Evolutionary conservation across 2,113 vertebrate genomes (phyloP), one percentile per base, ranked within the genome.

Genomic region (Opisthocomus hoazin): DNA sequence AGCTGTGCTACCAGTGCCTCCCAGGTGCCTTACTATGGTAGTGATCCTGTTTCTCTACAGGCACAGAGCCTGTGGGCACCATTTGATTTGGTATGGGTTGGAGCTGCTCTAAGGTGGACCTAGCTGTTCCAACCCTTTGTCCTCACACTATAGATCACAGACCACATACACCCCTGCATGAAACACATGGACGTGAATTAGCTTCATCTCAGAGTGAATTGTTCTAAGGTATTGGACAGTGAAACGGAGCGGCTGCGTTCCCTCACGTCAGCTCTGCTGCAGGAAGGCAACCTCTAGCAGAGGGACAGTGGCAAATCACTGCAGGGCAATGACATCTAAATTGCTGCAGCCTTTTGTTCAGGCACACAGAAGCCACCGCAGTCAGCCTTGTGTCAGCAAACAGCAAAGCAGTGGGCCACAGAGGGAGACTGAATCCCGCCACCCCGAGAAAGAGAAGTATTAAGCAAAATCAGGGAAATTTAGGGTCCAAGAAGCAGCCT

Each of bases 141-240:
- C 36, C 15, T 76, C 61, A 70, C 12, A 15, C 8, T 12, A 4
- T 5, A 63, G 22, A 11, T 82, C 56, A 64, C 15, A 45, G 53
- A 86, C 48, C 15, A 65, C 30, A 37, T 4, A 32, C 3, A 46
- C 3, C 6, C 12, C 10, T 12, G 6, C 1, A 0, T 34, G 30
- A 88, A 88, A 65, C 45, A 69, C 17, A 8, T 3, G 21, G 48
- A 57, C 1, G 0, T 39, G 36, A 36, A 24, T 60, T 53, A 69
- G 37, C 22, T 43, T 63, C 51, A 66, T 39, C 23, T 83, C 39
- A 76, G 88, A 76, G 22, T 15, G 34, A 68, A 34, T 36, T 80
- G 32, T 79, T 92, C 41, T 53, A 39, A 80, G 36, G 30, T 69
- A 34, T 53, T 41, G 30, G 53, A 69, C 54, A 46, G 26, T 76